Evolutionary conservation across 1,140 invertebrate species (phyloP), one percentile per base, ranked within the genome.

Genomic region (Drosophila grimshawi): DNA sequence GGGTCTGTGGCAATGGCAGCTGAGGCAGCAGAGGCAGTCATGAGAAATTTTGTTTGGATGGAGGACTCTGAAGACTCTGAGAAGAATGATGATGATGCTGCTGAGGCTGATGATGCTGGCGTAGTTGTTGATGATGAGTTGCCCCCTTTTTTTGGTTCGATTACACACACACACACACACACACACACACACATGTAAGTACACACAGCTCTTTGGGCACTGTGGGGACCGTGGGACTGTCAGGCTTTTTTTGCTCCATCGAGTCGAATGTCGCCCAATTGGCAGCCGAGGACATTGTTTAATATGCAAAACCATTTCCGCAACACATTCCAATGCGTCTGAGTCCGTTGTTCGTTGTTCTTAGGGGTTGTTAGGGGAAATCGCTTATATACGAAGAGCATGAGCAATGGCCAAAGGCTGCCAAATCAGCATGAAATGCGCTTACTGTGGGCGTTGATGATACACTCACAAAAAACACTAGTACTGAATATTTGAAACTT

Each of bases 291-390:
- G 64, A 89, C 85, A 89, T 89, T 89, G 85, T 89, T 89, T 90
- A 89, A 89, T 89, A 89, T 89, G 85, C 85, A 89, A 89, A 89
- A 89, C 86, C 85, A 89, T 89, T 88, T 88, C 80, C 85, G 79
- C 82, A 73, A 48, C 77, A 51, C 74, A 83, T 85, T 63, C 66
- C 80, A 67, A 80, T 78, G 77, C 71, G 76, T 70, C 77, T 70
- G 29, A 53, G 55, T 11, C 46, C 39, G 19, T 32, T 39, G 49
- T 63, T 70, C 43, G 55, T 32, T 32, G 51, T 56, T 64, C 49
- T 63, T 61, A 32, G 33, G 66, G 56, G 33, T 57, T 68, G 32
- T 61, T 37, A 19, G 52, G n/a, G 27, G 19, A 19, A 19, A 19
- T 19, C 19, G 19, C 19, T 19, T 19, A 19, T 19, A 19, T 19